Base-by-base conservation (phyloP, 2,888 invertebrate species). In the Drosophila acutilabella region DNA sequence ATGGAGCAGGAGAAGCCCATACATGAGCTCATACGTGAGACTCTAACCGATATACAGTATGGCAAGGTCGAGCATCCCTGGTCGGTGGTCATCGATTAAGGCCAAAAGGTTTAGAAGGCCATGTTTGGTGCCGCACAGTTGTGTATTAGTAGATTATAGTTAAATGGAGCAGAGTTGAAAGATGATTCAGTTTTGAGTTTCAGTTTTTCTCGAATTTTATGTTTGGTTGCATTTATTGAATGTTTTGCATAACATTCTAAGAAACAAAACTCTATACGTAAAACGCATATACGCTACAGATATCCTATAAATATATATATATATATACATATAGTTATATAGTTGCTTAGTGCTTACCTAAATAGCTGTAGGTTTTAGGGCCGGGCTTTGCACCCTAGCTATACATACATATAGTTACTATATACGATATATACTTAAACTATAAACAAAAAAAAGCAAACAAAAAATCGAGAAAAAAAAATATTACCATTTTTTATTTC, bases 11-110 rank as follows among this genome's bases (percentile, higher is more conserved):
- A 96, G 80, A 94, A 95, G 64, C 96, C 97, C 0, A 89, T 99
- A 20, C 96, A 94, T 91, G 94, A 95, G 90, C 94, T 95, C 77
- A 93, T 98, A 79, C 94, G 95, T 80, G 95, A 96, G 83, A 94
- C 95, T 47, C 94, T 99, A 36, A 94, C 94, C 8, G 97, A 97
- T 84, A 99, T 99, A 80, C 98, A 98, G 90, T 98, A 97, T 91
- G 98, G 98, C 5, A 94, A 95, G 89, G 93, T 96, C 82, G 93
- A 95, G 16, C 97, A 98, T 91, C 96, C 96, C 1, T 98, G 96
- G 96, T 95, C 96, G 47, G 93, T 95, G 73, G 91, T 93, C 13
- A 94, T 96, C 71, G 95, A 95, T 77, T 94, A 90, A 84, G 36
- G 36, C 42, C 42, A 30, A 45, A 30, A 45, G 36, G 20, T 11